These are phyloP conservation scores for Stegastes partitus DNA, from an alignment of 2,113 vertebrate genomes.

Conservation along the genomic window DNA sequence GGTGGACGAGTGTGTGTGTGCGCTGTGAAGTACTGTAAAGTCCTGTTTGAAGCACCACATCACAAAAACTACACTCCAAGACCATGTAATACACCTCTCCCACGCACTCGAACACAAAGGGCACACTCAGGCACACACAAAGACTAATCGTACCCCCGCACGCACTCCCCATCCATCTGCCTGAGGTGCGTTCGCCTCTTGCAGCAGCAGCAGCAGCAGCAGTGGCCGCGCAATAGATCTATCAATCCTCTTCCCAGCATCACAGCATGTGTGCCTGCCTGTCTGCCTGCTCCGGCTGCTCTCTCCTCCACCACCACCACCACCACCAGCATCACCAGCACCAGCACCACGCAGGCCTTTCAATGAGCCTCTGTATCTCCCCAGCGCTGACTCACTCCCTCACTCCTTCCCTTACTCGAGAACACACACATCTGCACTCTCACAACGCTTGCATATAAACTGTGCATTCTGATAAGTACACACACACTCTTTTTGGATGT, in stretches of 20 bases:
- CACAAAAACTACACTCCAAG: constrained; percentile 56
- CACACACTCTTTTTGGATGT: constrained; percentile 55
- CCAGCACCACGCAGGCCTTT: constrained; percentile 65
- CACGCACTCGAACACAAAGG: constrained; percentile 70
- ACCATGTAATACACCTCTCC: constrained; percentile 68
- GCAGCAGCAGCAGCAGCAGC: constrained; percentile 64
- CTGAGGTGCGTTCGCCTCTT: constrained; percentile 67
- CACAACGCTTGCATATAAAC: constrained; percentile 43
- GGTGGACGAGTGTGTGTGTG: constrained; percentile 12
- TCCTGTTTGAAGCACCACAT: constrained; percentile 53
- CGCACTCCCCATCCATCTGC: constrained; percentile 74
- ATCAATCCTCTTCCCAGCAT: constrained; percentile 74
- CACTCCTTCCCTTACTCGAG: constrained; percentile 46
- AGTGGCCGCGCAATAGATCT: constrained; percentile 71
- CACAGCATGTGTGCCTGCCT: constrained; percentile 71
- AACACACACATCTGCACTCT: constrained; percentile 8
- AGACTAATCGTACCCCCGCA: constrained; percentile 63
- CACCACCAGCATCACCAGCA: too few relatives aligned
- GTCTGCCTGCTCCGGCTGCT: constrained; percentile 66
- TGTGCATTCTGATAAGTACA: constrained; percentile 40
- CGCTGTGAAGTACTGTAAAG: constrained; percentile 32
- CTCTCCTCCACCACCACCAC: constrained; percentile 70
- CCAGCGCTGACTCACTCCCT: constrained; percentile 64
- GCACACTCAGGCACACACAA: constrained; percentile 42
- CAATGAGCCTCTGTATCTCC: constrained; percentile 68